Evolutionary conservation across 1,140 invertebrate species (phyloP), one percentile per base, ranked within the genome.

Genomic region (Archivesica marissinica): DNA sequence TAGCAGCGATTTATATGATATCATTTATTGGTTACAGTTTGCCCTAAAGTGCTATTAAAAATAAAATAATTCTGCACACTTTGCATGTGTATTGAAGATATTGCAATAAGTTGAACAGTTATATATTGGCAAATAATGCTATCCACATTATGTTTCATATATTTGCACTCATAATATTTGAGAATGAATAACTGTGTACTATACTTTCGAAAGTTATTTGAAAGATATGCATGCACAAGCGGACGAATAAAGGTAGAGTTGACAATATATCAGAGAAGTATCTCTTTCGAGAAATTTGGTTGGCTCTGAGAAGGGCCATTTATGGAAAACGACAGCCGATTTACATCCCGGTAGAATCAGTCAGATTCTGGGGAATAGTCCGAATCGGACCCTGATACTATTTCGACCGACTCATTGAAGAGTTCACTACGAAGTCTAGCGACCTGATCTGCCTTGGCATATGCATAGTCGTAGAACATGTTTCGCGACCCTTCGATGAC

Each of bases 391-490:
- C 13, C 54, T 17, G 78, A 68, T 25, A 80, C 78, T 13, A 50
- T 66, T 41, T 86, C 54, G 4, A 75, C 77, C 20, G 50, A 33
- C 35, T 70, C 70, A 56, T 77, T 79, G 44, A 85, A 87, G 1
- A 85, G 68, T 25, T 87, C 77, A 44, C 54, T 66, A 28, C 79
- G 72, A n/a, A 87, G 75, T 66, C 85, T 64, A 6, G 77, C 72
- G 17, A 88, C 81, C 28, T 79, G 75, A 38, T 81, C 80, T 64
- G 88, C 87, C 66, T 85, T 87, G 44, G 28, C 79, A 15, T 68
- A 61, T 20, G 89, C 88, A 61, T 88, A 89, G 68, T 87, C 86
- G 64, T 86, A 80, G 81, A 78, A 88, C 81, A 88, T 86, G 75
- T 89, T 88, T 23, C 85, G 68, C 11, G 75, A 44, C 3, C 88